Conservation (phyloP, 2,888 invertebrate species). For the Yponomeuta evonymella region DNA sequence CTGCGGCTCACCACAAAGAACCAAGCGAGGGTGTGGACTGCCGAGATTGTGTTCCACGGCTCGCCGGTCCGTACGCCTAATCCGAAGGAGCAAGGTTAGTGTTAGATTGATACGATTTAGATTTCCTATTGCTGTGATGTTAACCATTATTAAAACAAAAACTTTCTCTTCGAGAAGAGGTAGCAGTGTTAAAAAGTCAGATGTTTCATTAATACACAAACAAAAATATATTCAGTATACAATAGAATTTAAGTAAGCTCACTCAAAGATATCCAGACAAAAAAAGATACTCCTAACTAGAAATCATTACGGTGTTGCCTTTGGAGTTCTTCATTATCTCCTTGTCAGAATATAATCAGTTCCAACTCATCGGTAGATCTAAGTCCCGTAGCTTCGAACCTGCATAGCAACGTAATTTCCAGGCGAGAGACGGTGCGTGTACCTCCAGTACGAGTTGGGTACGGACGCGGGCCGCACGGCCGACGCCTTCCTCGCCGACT, state of each 20-base stretch:
- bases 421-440: constrained; percentile 91
- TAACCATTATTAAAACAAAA: too few species aligned
- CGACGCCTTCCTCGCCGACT: constrained; percentile 90
- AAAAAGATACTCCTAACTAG: too few species aligned
- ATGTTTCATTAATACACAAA: too few species aligned
- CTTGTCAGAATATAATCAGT: too few species aligned
- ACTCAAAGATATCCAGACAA: too few species aligned
- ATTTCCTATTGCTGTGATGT: not conserved
- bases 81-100: constrained; percentile 86
- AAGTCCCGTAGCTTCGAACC: not conserved
- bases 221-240: too few species aligned
- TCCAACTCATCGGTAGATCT: too few species aligned
- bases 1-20: constrained; percentile 87
- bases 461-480: constrained; percentile 90
- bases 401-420: constrained; percentile 13
- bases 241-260: too few species aligned
- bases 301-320: too few species aligned
- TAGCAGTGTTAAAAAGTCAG: too few species aligned
- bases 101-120: not conserved
- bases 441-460: constrained; percentile 93
- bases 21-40: constrained; percentile 88
- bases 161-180: too few species aligned
- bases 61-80: constrained; percentile 87
- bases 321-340: too few species aligned
- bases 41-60: constrained; percentile 91